Conservation (phyloP, 2,797 vertebrate genomes). For the Sebastes wilsoni region DNA sequence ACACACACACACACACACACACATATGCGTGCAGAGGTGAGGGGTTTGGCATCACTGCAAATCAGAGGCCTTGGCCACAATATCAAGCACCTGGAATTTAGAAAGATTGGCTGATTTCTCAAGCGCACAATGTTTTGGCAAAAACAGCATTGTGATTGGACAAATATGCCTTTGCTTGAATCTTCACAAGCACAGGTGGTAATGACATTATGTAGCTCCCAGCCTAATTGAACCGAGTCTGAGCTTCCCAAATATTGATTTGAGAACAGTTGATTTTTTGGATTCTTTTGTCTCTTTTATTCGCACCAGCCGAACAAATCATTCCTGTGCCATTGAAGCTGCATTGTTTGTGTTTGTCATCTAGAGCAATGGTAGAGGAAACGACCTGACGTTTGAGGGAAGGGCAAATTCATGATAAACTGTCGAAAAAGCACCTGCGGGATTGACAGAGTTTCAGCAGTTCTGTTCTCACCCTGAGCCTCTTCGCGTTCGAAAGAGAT, state of each 20-base stretch:
- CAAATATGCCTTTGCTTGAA: conserved; percentile 48
- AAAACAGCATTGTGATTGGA: conserved; percentile 48
- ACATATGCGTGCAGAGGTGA: conserved; percentile 26
- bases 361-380: conserved; percentile 18
- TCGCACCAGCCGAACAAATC: conserved; percentile 13
- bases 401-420: conserved; percentile 57
- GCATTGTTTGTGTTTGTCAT: conserved; percentile 60
- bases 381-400: conserved; percentile 49
- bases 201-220: conserved; percentile 34
- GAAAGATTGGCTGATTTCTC: conserved; percentile 64
- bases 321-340: conserved; percentile 12
- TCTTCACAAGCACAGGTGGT: conserved; percentile 31
- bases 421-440: conserved; percentile 48
- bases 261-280: conserved; percentile 19
- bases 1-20: conserved; percentile 19
- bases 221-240: conserved; percentile 24
- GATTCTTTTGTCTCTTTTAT: conserved; percentile 14
- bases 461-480: conserved; percentile 57
- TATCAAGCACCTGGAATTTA: conserved; percentile 49
- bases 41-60: conserved; percentile 55
- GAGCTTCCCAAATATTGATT: conserved; percentile 34
- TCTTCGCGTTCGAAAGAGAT: conserved; percentile 59
- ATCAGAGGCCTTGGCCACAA: conserved; percentile 61
- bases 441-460: conserved; percentile 67
- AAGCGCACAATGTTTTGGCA: conserved; percentile 67